Percentiles rank a stretch among this genome's conserved stretches.
These are phyloP conservation scores for Oreochromis mossambicus DNA, from an alignment of 2,797 vertebrate genomes.

Conservation along the genomic window DNA sequence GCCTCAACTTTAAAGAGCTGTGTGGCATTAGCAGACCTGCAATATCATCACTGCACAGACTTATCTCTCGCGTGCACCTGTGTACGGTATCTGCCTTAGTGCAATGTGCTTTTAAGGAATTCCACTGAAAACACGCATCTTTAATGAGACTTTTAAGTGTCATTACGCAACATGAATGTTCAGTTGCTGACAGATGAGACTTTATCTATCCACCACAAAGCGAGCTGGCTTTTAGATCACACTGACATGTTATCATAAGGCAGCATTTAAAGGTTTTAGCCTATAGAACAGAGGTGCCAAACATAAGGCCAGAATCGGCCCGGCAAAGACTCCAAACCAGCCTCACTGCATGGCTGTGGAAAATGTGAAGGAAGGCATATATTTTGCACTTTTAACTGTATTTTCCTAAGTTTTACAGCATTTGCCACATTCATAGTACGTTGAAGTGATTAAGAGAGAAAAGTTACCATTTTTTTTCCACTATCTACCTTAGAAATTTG, in stretches of 20 bases:
- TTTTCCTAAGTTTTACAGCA: background rate
- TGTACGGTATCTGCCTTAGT: conserved; percentile 26
- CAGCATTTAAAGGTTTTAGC: conserved; percentile 15
- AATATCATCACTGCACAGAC: conserved; percentile 11
- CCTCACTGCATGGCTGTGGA: background rate
- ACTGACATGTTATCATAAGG: conserved; percentile 35
- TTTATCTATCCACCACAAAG: conserved; percentile 14
- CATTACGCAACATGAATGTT: conserved; percentile 43
- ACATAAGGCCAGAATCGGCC: background rate
- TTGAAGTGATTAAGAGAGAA: background rate
- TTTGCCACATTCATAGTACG: background rate
- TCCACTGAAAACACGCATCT: conserved; percentile 34
- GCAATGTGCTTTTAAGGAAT: conserved; percentile 43
- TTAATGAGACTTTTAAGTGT: conserved; percentile 58
- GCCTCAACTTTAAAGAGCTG: background rate
- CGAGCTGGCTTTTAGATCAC: conserved; percentile 36
- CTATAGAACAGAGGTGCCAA: background rate
- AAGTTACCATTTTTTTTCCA: background rate
- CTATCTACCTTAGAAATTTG: background rate
- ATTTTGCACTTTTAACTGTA: background rate
- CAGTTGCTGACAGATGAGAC: conserved; percentile 52
- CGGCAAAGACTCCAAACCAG: background rate
- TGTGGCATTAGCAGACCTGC: conserved; percentile 21
- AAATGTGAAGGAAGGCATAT: background rate
- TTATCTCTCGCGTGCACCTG: conserved; percentile 56